Evolutionary conservation across 2,113 vertebrate genomes (phyloP).

Genomic region (Opisthocomus hoazin): DNA sequence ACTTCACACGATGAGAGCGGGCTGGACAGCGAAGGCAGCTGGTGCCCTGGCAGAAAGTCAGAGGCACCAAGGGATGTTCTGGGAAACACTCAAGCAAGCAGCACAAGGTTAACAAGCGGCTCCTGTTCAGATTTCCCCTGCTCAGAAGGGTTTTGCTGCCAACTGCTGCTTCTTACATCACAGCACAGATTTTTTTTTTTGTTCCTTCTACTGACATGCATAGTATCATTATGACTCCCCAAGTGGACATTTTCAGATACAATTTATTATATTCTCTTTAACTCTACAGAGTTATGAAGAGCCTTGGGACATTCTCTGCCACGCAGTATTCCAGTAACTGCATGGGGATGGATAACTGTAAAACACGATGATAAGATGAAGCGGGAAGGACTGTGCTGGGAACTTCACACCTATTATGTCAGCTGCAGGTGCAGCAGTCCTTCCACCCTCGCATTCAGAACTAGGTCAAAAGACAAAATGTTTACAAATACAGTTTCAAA

Average conservation of each 20-base stretch:
- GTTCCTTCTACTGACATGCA: neutral
- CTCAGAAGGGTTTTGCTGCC: neutral
- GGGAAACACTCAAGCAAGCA: constrained; percentile 1
- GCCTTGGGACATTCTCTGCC: neutral
- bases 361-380: accelerated
- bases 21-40: neutral
- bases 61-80: neutral
- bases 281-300: neutral
- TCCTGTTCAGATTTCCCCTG: neutral
- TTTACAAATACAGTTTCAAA: neutral
- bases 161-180: neutral
- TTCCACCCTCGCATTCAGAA: neutral
- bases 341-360: neutral
- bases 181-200: neutral
- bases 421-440: neutral
- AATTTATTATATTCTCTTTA: neutral
- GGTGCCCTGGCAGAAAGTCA: neutral
- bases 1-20: neutral
- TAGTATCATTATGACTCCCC: neutral
- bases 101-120: neutral
- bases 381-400: neutral
- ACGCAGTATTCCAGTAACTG: neutral
- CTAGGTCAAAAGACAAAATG: accelerated
- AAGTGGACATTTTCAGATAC: neutral
- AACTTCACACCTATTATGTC: neutral